Evolutionary conservation across 2,797 vertebrate species (phyloP), one percentile per base, ranked within the genome.

Genomic region (Agapornis canus): DNA sequence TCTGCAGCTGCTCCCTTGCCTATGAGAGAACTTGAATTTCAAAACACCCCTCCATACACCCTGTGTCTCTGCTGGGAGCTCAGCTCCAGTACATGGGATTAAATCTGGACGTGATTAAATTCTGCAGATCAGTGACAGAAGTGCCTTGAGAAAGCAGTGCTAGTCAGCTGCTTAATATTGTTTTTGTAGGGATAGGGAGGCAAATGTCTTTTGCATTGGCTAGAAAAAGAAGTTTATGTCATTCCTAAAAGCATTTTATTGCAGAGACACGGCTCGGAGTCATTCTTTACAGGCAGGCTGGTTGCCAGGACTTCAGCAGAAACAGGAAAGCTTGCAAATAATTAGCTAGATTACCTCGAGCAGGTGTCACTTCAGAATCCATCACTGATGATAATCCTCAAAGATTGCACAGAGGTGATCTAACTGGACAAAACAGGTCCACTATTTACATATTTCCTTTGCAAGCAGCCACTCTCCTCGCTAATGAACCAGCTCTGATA

Each of bases 141-240:
- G 82, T 86, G 91, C 77, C 93, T 96, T 97, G 96, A 97, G 94
- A 97, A 95, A 88, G 90, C 61, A 89, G 83, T 45, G 57, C 80
- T 91, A 86, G 97, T 93, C 94, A 97, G 96, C 93, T 97, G 96
- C 91, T 97, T 96, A 93, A 96, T 97, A 96, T 90, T 97, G 92
- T 43, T 78, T 96, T 95, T 52, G 19, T 83, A 95, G 73, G 94
- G 96, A 79, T 87, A 88, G 70, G 87, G 89, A 96, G 94, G 94
- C 68, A 97, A 92, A 96, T 96, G 82, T 91, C 78, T 96, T 70
- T 76, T 95, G 81, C 78, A 85, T 81, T 93, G 87, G 54, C 81
- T 97, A 86, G 89, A 94, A 95, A 97, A 96, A 87, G 65, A 65
- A 93, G 89, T 95, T 94, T 85, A 91, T 89, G 90, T 92, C 82